These are phyloP conservation scores for Bactericera cockerelli DNA, from an alignment of 1,140 invertebrate genomes.

Conservation along the genomic window DNA sequence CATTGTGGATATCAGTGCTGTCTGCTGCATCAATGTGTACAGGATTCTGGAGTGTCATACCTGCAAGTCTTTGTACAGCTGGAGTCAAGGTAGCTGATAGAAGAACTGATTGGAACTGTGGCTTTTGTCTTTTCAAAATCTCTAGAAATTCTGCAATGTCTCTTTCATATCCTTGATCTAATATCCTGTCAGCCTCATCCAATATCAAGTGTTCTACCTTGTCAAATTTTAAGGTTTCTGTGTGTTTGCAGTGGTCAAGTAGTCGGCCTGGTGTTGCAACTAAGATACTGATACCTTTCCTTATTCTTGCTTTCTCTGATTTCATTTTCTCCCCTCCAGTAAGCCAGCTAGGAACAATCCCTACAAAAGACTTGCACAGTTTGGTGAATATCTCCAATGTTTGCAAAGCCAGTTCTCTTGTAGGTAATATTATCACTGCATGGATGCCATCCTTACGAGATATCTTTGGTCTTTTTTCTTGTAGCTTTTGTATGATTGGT, in stretches of 20 bases:
- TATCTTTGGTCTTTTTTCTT: conserved; percentile 57
- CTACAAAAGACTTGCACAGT: conserved; percentile 68
- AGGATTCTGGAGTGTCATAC: conserved; percentile 64
- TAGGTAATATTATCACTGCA: conserved; percentile 38
- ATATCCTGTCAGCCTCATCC: conserved; percentile 83
- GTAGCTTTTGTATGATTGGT: conserved; percentile 57
- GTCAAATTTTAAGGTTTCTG: conserved; percentile 62
- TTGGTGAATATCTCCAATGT: conserved; percentile 67
- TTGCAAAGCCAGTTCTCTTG: conserved; percentile 24
- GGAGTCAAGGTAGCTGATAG: conserved; percentile 88
- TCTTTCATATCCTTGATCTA: conserved; percentile 88
- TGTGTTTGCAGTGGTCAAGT: conserved; percentile 87
- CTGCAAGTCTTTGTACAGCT: conserved; percentile 74
- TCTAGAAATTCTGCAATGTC: conserved; percentile 49
- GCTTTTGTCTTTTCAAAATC: conserved; percentile 19
- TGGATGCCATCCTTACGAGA: conserved; percentile 59
- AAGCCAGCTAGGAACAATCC: conserved; percentile 78
- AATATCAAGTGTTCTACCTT: conserved; percentile 75
- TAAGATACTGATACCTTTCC: conserved; percentile 82
- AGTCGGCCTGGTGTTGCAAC: conserved; percentile 89
- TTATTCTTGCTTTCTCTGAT: too few relatives aligned
- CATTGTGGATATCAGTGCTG: conserved; percentile 28
- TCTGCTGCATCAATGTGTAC: conserved; percentile 49
- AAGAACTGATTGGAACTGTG: conserved; percentile 65
- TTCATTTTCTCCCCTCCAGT: conserved; percentile 88